A percentile compares a stretch with the other conserved stretches of the same genome.
phyloP scores from a whole-genome alignment of 1,140 invertebrate genomes.

The Steinernema feltiae region DNA sequence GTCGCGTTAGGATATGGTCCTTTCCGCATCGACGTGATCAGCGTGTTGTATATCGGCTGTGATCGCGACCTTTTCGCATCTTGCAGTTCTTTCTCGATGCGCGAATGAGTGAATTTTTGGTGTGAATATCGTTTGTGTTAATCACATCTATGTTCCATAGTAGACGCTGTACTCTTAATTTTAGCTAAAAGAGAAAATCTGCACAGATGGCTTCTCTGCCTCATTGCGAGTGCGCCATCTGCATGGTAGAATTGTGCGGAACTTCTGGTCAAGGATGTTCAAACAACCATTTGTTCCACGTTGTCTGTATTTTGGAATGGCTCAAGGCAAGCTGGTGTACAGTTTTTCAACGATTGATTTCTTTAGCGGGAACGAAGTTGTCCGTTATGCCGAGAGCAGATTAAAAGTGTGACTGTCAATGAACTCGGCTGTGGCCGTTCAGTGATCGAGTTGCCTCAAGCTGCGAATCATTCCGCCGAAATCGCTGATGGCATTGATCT shows the following conservation, averaged over 20 bases:
- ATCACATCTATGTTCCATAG: not conserved
- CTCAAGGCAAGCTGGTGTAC: not conserved
- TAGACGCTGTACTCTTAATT: not conserved
- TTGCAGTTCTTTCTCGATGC: not conserved
- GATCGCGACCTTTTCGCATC: not conserved
- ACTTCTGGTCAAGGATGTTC: not conserved
- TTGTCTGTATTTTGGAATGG: constrained; percentile 5
- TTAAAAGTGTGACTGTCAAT: not conserved
- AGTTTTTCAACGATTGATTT: not conserved
- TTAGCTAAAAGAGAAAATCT: not conserved
- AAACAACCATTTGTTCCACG: not conserved
- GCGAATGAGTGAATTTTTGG: not conserved
- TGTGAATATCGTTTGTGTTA: not conserved
- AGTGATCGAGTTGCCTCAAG: not conserved
- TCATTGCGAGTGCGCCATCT: not conserved
- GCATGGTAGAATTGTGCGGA: not conserved
- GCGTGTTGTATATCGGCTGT: not conserved
- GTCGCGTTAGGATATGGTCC: not conserved
- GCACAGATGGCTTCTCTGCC: not conserved
- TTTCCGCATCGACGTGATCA: not conserved
- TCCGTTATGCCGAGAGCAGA: not conserved
- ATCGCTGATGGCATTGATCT: not conserved
- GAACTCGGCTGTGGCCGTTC: not conserved
- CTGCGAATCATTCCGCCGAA: not conserved
- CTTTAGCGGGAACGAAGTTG: not conserved